phyloP scores from a whole-genome alignment of 1,140 invertebrate species.

The Drosophila grimshawi region DNA sequence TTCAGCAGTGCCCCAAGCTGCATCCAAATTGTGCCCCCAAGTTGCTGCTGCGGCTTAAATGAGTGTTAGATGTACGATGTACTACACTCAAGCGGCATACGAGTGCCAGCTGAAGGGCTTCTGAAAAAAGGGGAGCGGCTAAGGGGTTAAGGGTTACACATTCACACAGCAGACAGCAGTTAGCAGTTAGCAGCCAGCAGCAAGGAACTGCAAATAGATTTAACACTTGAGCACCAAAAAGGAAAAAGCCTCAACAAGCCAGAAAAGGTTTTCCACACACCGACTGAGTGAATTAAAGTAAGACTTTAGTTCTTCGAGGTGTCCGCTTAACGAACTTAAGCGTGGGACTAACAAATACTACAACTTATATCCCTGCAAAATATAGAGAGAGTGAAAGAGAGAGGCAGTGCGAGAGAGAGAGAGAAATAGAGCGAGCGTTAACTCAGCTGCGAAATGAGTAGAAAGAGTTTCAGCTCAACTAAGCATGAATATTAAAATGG shows the following conservation, averaged over 20 bases:
- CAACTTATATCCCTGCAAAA: background rate
- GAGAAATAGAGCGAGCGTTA: background rate
- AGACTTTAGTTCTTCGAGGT: slow-evolving; percentile 16
- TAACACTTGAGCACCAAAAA: slow-evolving; percentile 39
- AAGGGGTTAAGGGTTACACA: background rate
- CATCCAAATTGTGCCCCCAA: background rate
- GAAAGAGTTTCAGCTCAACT: slow-evolving; percentile 37
- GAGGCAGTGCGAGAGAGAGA: background rate
- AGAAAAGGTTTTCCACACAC: slow-evolving; percentile 9
- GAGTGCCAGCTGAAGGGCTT: background rate
- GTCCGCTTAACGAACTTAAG: slow-evolving; percentile 37
- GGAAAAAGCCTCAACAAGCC: slow-evolving; percentile 20
- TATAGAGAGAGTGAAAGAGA: background rate
- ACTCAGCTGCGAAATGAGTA: slow-evolving; percentile 19
- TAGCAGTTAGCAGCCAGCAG: background rate
- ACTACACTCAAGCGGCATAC: slow-evolving; percentile 16
- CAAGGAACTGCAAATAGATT: slow-evolving; percentile 47
- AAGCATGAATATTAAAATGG: slow-evolving; percentile 47
- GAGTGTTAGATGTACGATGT: slow-evolving; percentile 31
- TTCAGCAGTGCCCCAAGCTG: background rate
- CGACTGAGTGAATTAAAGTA: slow-evolving; percentile 29
- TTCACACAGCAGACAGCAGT: background rate
- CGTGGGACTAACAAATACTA: slow-evolving; percentile 12
- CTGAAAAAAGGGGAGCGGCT: background rate
- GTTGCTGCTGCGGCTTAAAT: slow-evolving; percentile 14